A percentile compares a stretch with the other conserved stretches of the same genome.
phyloP scores from a whole-genome alignment of 1,140 invertebrate species.

The Drosophila bipectinata region DNA sequence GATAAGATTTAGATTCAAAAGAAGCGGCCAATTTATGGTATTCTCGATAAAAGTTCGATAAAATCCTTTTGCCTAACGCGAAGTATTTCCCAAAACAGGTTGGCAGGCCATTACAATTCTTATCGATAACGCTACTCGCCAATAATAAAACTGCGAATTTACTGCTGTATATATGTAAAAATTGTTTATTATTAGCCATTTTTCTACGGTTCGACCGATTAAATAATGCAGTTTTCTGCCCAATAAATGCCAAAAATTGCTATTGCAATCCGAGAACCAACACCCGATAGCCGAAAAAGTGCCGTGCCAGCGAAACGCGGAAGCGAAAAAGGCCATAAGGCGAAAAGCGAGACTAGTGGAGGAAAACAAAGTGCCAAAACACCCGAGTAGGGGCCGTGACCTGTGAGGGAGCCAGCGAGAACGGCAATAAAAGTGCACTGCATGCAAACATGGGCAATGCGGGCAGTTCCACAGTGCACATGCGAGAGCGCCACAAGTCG shows the following conservation, averaged over 20 bases:
- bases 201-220: conserved; percentile 73
- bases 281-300: conserved; percentile 10
- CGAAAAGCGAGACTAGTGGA: conserved; percentile 24
- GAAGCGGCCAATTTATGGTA: background rate
- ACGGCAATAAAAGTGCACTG: conserved; percentile 14
- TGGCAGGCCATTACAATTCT: background rate
- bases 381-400: conserved; percentile 36
- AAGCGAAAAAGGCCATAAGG: conserved; percentile 26
- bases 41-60: background rate
- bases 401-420: conserved; percentile 28
- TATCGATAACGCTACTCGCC: background rate
- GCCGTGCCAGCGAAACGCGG: conserved; percentile 21
- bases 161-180: conserved; percentile 46
- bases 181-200: conserved; percentile 77
- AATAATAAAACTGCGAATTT: conserved; percentile 29
- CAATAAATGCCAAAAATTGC: conserved; percentile 55
- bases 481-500: conserved; percentile 83
- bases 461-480: conserved; percentile 73
- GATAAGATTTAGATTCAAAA: conserved; percentile 3
- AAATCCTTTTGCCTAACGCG: background rate
- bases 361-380: conserved; percentile 66
- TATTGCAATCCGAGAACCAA: conserved; percentile 9
- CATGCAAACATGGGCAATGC: conserved; percentile 77
- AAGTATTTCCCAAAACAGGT: background rate
- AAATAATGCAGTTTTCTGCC: conserved; percentile 61